phyloP scores from a whole-genome alignment of 2,797 vertebrate genomes.

The Moxostoma hubbsi region DNA sequence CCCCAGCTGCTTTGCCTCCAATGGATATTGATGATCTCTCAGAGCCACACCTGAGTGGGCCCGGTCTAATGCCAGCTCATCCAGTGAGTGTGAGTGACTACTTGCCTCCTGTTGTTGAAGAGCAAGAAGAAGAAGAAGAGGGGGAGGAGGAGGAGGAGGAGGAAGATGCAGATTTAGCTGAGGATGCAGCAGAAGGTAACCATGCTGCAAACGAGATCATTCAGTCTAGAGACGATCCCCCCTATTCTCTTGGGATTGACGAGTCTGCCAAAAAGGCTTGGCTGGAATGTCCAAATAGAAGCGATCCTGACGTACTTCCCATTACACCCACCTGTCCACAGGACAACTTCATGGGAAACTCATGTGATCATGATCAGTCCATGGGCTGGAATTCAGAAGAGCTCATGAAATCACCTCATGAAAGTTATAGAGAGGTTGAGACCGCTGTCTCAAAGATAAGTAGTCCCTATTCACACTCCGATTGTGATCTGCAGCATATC shows the following conservation, averaged over 20 bases:
- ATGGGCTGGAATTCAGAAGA: conserved; percentile 88
- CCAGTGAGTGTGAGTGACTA: conserved; percentile 74
- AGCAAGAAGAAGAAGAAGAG: conserved; percentile 58
- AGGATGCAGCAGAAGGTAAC: conserved; percentile 55
- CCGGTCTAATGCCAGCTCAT: conserved; percentile 76
- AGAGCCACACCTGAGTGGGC: conserved; percentile 79
- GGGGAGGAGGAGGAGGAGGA: conserved; percentile 64
- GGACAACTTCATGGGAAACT: conserved; percentile 78
- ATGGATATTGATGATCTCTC: conserved; percentile 85
- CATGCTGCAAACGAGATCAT: conserved; percentile 67
- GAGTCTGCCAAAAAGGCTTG: conserved; percentile 87
- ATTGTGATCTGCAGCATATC: conserved; percentile 77
- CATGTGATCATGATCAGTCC: conserved; percentile 76
- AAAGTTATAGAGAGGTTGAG: conserved; percentile 84
- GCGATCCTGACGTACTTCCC: conserved; percentile 78
- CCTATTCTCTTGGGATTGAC: conserved; percentile 77
- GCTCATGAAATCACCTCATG: conserved; percentile 89
- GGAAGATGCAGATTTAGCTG: conserved; percentile 57
- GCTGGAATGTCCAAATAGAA: conserved; percentile 79
- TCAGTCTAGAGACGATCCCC: conserved; percentile 65
- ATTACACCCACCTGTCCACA: conserved; percentile 69
- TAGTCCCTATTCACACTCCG: conserved; percentile 85
- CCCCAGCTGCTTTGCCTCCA: conserved; percentile 90
- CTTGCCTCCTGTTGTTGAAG: conserved; percentile 79
- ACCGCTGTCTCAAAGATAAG: conserved; percentile 87